Evolutionary conservation across 2,888 invertebrate genomes (phyloP), one percentile per base, ranked within the genome.

Genomic region (Thelaira solivaga): DNA sequence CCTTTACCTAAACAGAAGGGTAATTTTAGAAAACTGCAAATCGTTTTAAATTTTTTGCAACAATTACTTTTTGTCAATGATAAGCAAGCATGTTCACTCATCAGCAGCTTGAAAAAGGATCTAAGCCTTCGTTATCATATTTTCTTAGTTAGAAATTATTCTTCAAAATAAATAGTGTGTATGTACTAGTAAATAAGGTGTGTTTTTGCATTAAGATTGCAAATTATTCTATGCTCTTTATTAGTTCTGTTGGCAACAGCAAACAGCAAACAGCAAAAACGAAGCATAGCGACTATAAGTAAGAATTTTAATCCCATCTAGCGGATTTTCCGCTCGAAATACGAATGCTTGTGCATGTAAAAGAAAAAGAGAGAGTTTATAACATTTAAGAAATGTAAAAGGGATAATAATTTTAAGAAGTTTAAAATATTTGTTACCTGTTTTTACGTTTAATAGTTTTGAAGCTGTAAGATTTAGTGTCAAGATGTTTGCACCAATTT

Each of bases 191-290:
- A 76, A 57, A 36, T 68, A 76, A 76, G 81, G 81, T 82, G 24
- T 82, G 81, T 81, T 84, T 84, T 86, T 86, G 26, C 26, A n/a
- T n/a, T n/a, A 26, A 85, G 83, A 83, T 85, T 83, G 84, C 86
- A 86, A 86, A 86, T 86, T 86, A 87, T 86, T 86, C 87, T 82
- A 82, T 13, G 47, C 7, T 83, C 83, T 85, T 86, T 82, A 7
- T n/a, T n/a, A n/a, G n/a, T n/a, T n/a, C n/a, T n/a, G n/a, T n/a
- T n/a, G n/a, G n/a, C n/a, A n/a, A n/a, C n/a, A n/a, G n/a, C n/a
- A n/a, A n/a, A n/a, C n/a, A n/a, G n/a, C n/a, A 5, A 31, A 20
- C 31, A 4, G 4, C 22, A 41, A 41, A 22, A 59, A 39, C 7
- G 41, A 49, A n/a, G n/a, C n/a, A 7, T 26, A 43, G 36, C 36